Base-by-base conservation (phyloP, 2,888 invertebrate genomes). In the Synergus umbraculus region DNA sequence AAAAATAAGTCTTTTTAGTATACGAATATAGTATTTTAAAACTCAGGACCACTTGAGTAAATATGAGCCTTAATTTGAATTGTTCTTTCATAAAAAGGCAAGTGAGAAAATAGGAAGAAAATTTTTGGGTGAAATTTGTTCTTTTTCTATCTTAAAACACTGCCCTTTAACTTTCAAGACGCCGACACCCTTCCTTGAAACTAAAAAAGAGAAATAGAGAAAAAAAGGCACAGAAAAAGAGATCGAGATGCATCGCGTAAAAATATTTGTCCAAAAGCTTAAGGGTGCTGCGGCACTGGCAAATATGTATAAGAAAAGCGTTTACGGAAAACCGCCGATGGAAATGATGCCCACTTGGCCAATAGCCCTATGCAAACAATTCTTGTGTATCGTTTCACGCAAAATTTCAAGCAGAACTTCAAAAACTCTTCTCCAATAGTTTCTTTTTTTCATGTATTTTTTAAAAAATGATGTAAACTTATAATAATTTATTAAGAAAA, bases 351-450 rank as follows among this genome's bases (percentile, higher is more conserved):
- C 79, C 78, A 82, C 76, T 67, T 29, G 81, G 79, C 54, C 54
- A 78, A 69, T 54, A 5, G 77, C 85, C 88, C 5, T 87, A 85
- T 85, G 84, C 87, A 69, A 87, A 87, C 86, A 86, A 18, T 58
- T 58, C 73, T 10, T 73, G 18, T 58, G 41, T 58, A 73, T 73
- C 54, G 54, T 54, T 73, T 73, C 73, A 37, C 54, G 73, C 73
- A n/a, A 73, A 73, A 37, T 41, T 54, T 73, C 15, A 54, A 10
- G 13, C 9, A 18, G 3, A 66, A 4, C 10, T 18, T 43, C 43
- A 15, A 12, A 66, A 66, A 66, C 22, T 22, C 0, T 4, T 12
- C 22, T 12, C 4, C 18, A 63, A 29, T 2, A 29, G 22, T 29
- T 60, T 60, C 29, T 60, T 5, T 12, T 29, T 1, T 10, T 22